These are phyloP conservation scores for Morinoia aosen DNA, from an alignment of 2,888 invertebrate species.

Conservation along the genomic window DNA sequence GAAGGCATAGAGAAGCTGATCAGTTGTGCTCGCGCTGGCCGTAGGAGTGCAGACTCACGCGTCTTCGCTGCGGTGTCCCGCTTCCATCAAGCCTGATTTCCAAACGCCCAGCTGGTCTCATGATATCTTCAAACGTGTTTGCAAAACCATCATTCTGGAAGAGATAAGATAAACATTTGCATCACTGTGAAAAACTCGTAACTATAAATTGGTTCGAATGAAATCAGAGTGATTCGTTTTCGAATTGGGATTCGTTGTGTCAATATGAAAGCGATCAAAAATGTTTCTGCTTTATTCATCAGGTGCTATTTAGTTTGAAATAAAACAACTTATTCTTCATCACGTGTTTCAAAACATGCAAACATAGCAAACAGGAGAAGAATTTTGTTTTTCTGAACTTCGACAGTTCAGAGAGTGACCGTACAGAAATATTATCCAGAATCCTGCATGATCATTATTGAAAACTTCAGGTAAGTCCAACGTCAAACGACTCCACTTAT, in stretches of 20 bases:
- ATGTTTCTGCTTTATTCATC: neutral
- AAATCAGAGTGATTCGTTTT: neutral
- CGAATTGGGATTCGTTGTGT: neutral
- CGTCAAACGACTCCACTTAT: neutral
- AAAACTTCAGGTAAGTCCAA: constrained; percentile 6
- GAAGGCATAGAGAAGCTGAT: constrained; percentile 35
- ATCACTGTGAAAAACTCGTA: neutral
- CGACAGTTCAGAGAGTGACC: neutral
- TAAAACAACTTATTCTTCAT: neutral
- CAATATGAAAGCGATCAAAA: neutral
- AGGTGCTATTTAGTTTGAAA: neutral
- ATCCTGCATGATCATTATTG: constrained; percentile 9
- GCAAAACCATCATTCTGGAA: neutral
- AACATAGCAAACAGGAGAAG: neutral
- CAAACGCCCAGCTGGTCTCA: neutral
- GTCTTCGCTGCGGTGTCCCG: constrained; percentile 6
- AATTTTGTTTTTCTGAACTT: neutral
- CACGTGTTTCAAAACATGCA: neutral
- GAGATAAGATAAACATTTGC: neutral
- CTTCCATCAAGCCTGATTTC: neutral
- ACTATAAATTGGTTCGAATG: neutral
- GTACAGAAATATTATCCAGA: neutral
- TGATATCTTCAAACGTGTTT: neutral
- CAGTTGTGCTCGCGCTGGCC: constrained; percentile 51
- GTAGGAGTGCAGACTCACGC: constrained; percentile 41